phyloP scores from a whole-genome alignment of 2,113 vertebrate genomes.

The Glaucidium brasilianum region DNA sequence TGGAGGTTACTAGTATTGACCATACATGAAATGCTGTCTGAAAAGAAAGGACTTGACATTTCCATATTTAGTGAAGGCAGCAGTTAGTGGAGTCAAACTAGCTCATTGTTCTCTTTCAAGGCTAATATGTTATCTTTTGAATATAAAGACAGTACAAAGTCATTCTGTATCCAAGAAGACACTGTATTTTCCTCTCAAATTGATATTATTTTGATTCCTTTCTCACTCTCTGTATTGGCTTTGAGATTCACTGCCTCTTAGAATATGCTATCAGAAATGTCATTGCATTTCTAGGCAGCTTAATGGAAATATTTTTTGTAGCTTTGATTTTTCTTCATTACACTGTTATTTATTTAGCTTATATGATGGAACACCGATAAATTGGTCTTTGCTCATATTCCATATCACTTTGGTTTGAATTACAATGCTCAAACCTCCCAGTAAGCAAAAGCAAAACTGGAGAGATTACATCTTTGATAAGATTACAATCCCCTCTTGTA shows the following conservation, averaged over 20 bases:
- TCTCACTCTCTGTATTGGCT: background rate
- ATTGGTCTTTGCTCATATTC: constrained; percentile 15
- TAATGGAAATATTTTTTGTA: background rate
- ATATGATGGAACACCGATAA: constrained; percentile 13
- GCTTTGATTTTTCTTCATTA: constrained; percentile 44
- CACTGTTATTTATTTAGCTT: constrained; percentile 58
- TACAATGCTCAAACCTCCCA: constrained; percentile 19
- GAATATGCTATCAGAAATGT: background rate
- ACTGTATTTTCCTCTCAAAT: background rate
- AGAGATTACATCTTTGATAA: constrained; percentile 63
- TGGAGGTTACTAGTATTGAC: background rate
- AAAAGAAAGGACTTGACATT: background rate
- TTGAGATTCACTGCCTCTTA: constrained; percentile 14
- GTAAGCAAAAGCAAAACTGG: constrained; percentile 44
- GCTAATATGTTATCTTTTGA: background rate
- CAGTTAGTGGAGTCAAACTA: background rate
- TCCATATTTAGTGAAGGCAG: background rate
- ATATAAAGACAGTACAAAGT: background rate
- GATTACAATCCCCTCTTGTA: constrained; percentile 34
- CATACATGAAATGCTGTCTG: background rate
- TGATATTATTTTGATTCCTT: background rate
- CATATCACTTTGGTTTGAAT: constrained; percentile 52
- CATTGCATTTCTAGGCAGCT: background rate
- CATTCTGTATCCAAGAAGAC: background rate
- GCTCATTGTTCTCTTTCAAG: background rate